These are phyloP conservation scores for Anabas testudineus DNA, from an alignment of 2,797 vertebrate species.

Conservation along the genomic window DNA sequence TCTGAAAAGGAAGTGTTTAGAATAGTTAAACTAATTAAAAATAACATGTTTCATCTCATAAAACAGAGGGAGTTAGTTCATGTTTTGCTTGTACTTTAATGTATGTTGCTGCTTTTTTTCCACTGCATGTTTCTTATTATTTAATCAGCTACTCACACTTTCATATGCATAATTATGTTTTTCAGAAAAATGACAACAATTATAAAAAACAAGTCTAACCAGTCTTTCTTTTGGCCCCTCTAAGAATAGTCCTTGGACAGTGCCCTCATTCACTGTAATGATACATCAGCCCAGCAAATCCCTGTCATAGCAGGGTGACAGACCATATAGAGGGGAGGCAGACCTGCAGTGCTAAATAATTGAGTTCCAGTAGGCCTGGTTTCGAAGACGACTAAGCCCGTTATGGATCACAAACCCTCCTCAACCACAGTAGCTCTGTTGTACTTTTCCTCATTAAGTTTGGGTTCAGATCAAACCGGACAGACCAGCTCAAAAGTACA, in stretches of 20 bases:
- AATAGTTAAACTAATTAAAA: too few relatives aligned
- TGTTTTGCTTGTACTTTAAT: too few relatives aligned
- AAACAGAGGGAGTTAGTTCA: too few relatives aligned
- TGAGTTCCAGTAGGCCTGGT: conserved; percentile 67
- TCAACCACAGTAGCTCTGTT: conserved; percentile 20
- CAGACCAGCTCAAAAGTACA: not conserved
- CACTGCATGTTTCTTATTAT: too few relatives aligned
- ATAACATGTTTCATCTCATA: too few relatives aligned
- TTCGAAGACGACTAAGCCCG: conserved; percentile 53
- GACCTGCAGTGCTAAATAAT: conserved; percentile 70
- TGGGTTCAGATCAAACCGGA: conserved; percentile 37
- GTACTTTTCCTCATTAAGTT: conserved; percentile 23
- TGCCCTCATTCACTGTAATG: conserved; percentile 56
- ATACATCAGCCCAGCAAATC: conserved; percentile 56
- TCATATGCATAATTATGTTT: not conserved
- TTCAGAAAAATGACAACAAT: not conserved
- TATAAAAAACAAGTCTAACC: not conserved
- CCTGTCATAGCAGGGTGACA: conserved; percentile 64
- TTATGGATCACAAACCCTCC: conserved; percentile 60
- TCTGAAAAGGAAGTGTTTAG: too few relatives aligned
- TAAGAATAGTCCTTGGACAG: conserved; percentile 48
- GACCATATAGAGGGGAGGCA: conserved; percentile 40
- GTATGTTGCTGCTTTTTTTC: too few relatives aligned
- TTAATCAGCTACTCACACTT: too few relatives aligned
- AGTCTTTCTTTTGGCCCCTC: conserved; percentile 16